Evolutionary conservation across 2,797 vertebrate species (phyloP).

Genomic region (Schizopygopsis malacanthus): DNA sequence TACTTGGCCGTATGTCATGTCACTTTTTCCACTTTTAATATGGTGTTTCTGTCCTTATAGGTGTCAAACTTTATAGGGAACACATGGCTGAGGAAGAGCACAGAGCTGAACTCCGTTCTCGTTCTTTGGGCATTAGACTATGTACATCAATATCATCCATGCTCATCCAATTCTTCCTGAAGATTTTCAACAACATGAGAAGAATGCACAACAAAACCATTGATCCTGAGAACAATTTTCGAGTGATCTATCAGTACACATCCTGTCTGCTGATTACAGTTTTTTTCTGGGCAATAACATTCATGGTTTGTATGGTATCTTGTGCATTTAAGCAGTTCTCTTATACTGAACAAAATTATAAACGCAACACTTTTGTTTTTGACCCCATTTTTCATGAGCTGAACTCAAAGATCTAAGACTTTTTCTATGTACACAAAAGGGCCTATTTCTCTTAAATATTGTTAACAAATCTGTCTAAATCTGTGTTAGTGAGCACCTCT

Average conservation of each 20-base stretch:
- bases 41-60: slow-evolving; percentile 30
- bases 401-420: no score
- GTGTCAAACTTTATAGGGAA: slow-evolving; percentile 20
- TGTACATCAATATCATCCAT: neutral
- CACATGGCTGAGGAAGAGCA: slow-evolving; percentile 22
- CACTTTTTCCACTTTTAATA: no score
- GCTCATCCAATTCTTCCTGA: neutral
- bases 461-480: no score
- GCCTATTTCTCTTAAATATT: no score
- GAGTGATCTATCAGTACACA: slow-evolving; percentile 49
- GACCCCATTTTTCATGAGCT: no score
- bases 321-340: neutral
- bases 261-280: slow-evolving; percentile 47
- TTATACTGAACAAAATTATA: no score
- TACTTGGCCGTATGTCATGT: no score
- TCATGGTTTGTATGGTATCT: slow-evolving; percentile 44
- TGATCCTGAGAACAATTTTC: slow-evolving; percentile 41
- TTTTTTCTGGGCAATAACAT: slow-evolving; percentile 51
- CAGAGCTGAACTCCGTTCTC: neutral
- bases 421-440: no score
- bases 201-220: slow-evolving; percentile 48
- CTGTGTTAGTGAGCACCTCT: no score
- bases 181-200: neutral
- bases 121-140: slow-evolving; percentile 17
- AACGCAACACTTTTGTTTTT: no score